Evolutionary conservation across 2,113 vertebrate species (phyloP), one percentile per base, ranked within the genome.

Genomic region (Cynopterus brachyotis): DNA sequence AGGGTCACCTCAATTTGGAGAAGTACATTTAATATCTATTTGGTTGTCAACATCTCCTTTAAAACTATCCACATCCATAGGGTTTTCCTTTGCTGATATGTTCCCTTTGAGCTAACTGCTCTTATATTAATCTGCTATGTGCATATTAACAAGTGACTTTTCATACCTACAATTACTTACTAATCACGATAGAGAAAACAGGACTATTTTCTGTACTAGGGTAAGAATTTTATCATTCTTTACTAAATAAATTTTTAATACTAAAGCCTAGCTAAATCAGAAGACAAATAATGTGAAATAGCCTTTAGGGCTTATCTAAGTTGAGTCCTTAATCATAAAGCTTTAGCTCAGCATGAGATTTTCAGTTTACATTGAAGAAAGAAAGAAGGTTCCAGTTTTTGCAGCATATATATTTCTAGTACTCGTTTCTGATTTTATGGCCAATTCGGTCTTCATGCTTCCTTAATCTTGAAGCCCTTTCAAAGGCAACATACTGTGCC

Each of bases 391-490:
- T 98, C 98, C 70, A 83, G 89, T 85, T 98, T 98, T 95, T 98
- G 1, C 80, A 96, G 87, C 59, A 97, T 96, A 94, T 97, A 80
- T 89, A 97, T 95, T 94, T 97, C 93, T 83, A 96, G 59, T 64
- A 22, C 79, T 96, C 66, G 94, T 96, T 67, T 88, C 94, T 96
- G 88, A 95, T 82, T 91, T 97, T 95, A 92, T 53, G 20, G 96
- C 67, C 92, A 96, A 95, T 97, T 97, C 76, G 76, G 13, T 96
- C 94, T 98, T 98, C 94, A 62, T 87, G 85, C 91, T 98, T 97
- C 94, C 97, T 98, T 98, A 98, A 97, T 98, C 89, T 53, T 97
- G 95, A 96, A 95, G 50, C 96, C 97, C 35, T 98, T 98, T 98
- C 85, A 97, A 97, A 97, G 92, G 67, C 93, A 95, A 53, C 57